A percentile compares a stretch with the other conserved stretches of the same genome.
Evolutionary conservation across 2,888 invertebrate species (phyloP).

Genomic region (Pegoplata infirma): DNA sequence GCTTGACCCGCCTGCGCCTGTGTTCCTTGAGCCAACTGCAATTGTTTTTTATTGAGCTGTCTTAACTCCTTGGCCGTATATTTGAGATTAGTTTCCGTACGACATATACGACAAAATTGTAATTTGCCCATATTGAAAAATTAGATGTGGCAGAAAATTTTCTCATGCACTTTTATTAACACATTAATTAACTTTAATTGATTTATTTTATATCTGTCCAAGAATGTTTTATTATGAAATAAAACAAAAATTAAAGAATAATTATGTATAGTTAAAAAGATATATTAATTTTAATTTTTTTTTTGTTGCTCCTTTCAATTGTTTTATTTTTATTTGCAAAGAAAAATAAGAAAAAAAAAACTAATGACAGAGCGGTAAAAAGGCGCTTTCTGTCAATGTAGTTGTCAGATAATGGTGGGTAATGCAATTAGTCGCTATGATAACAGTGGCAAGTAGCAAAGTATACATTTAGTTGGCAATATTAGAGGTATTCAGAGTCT

Average conservation of each 20-base stretch:
- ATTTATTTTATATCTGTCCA: neutral
- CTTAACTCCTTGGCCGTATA: constrained; percentile 63
- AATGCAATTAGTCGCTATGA: neutral
- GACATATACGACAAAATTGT: constrained; percentile 66
- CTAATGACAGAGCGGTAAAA: constrained; percentile 55
- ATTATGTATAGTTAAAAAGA: constrained; percentile 1
- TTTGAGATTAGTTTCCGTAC: constrained; percentile 65
- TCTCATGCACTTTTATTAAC: neutral
- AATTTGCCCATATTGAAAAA: constrained; percentile 52
- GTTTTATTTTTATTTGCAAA: constrained; percentile 54
- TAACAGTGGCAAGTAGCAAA: no score
- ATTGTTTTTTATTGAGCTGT: constrained; percentile 58
- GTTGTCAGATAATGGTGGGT: neutral
- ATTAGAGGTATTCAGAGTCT: no score
- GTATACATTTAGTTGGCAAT: no score
- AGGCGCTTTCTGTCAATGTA: constrained; percentile 46
- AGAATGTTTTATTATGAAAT: no score
- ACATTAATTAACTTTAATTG: neutral
- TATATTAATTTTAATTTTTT: neutral
- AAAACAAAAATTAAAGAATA: neutral
- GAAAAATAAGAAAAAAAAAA: constrained; percentile 39
- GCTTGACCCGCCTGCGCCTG: constrained; percentile 37
- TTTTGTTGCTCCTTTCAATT: constrained; percentile 6
- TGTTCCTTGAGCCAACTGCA: constrained; percentile 27
- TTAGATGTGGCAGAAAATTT: neutral